Evolutionary conservation across 2,797 vertebrate genomes (phyloP).

Genomic region (Muscicapa striata): DNA sequence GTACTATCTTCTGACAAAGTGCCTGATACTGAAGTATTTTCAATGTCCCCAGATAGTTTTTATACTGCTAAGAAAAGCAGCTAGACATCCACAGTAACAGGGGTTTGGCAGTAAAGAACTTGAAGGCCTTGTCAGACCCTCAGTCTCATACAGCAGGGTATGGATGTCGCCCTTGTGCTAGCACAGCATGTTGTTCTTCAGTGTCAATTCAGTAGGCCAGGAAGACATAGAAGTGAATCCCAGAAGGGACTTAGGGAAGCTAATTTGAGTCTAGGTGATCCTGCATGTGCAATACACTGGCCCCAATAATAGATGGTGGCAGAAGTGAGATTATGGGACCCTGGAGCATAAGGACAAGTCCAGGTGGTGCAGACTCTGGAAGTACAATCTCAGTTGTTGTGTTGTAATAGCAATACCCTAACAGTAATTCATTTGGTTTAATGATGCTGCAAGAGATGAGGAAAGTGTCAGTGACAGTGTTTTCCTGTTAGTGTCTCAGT

Average conservation of each 20-base stretch:
- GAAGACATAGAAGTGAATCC: neutral
- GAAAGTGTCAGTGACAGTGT: neutral
- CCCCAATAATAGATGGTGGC: neutral
- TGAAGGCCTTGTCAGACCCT: neutral
- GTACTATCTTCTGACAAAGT: neutral
- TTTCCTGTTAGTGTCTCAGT: neutral
- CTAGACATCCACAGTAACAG: neutral
- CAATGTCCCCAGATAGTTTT: neutral
- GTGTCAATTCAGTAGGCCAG: neutral
- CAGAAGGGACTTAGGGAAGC: neutral
- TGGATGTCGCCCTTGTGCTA: neutral
- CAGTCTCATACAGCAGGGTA: neutral
- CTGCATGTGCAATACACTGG: neutral
- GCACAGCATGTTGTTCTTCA: neutral
- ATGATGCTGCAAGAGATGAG: neutral
- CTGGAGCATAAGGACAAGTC: neutral
- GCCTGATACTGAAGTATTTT: neutral
- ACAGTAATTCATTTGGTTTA: neutral
- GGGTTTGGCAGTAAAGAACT: neutral
- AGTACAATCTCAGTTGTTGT: neutral
- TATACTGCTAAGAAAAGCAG: neutral
- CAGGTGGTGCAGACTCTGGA: fast-evolving
- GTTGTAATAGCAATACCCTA: neutral
- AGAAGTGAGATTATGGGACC: neutral
- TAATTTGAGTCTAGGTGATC: neutral